phyloP scores from a whole-genome alignment of 2,888 invertebrate species.

The Epistrophe grossulariae region DNA sequence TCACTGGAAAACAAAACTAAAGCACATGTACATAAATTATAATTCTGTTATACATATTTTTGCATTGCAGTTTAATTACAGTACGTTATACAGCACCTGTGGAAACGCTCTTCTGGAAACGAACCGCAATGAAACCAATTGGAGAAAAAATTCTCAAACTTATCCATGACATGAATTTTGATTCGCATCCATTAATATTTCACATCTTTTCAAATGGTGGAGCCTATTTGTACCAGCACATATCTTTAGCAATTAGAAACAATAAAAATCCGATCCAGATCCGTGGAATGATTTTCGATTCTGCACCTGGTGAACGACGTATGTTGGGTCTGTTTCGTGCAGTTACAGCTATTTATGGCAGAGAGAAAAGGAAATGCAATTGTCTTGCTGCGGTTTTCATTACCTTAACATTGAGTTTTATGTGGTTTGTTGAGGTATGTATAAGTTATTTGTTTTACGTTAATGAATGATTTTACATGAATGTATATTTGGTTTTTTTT shows the following conservation, averaged over 20 bases:
- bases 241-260: conserved; percentile 86
- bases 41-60: neutral
- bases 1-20: too few species aligned
- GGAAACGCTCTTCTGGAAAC: conserved; percentile 87
- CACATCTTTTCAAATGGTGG: conserved; percentile 92
- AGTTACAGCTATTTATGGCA: conserved; percentile 87
- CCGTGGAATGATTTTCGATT: conserved; percentile 89
- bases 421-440: conserved; percentile 87
- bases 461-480: neutral
- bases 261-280: conserved; percentile 84
- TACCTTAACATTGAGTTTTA: conserved; percentile 85
- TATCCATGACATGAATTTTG: conserved; percentile 87
- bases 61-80: conserved; percentile 87
- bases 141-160: conserved; percentile 88
- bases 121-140: conserved; percentile 86
- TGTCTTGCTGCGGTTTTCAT: conserved; percentile 85
- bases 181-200: conserved; percentile 89
- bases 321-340: conserved; percentile 86
- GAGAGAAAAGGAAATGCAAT: conserved; percentile 85
- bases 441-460: neutral
- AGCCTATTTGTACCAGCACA: conserved; percentile 88
- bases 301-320: conserved; percentile 88
- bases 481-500: conserved; percentile 20
- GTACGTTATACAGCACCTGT: conserved; percentile 89
- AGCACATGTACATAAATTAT: too few species aligned